Conservation (phyloP, 2,113 vertebrate genomes). For the Phaetusa simplex region DNA sequence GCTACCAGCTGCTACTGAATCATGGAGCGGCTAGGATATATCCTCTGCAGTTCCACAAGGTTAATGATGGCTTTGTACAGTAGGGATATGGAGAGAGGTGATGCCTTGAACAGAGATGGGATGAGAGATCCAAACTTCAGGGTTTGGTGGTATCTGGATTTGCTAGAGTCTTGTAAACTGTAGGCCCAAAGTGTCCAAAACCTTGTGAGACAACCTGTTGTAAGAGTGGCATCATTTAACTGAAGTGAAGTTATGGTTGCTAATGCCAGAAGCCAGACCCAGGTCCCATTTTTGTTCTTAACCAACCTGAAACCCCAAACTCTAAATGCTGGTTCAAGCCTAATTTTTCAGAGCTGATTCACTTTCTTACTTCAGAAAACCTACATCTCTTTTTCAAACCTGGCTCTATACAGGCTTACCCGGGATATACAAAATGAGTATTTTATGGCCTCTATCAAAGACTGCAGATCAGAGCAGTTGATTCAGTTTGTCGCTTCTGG, state of each 20-base stretch:
- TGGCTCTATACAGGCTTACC: not conserved
- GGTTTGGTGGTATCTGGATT: not conserved
- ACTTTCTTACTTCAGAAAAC: not conserved
- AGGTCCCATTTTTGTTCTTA: not conserved
- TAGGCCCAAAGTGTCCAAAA: not conserved
- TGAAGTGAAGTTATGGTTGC: not conserved
- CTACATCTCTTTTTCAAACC: not conserved
- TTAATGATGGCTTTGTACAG: constrained; percentile 27
- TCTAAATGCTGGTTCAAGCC: not conserved
- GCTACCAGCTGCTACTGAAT: constrained; percentile 93
- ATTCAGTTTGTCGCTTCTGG: not conserved
- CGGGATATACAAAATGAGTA: fast-evolving
- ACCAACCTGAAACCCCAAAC: not conserved
- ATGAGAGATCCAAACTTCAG: not conserved
- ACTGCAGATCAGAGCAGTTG: not conserved
- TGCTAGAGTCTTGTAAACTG: not conserved
- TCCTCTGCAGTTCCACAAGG: constrained; percentile 96
- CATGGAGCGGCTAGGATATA: constrained; percentile 87
- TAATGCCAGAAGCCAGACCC: not conserved
- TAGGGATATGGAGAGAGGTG: not conserved
- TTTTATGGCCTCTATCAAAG: not conserved
- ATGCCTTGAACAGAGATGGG: not conserved
- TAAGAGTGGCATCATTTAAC: not conserved
- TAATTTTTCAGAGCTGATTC: not conserved
- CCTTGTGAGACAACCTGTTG: not conserved